Base-by-base conservation (phyloP, 2,113 vertebrate genomes). In the Aix galericulata region DNA sequence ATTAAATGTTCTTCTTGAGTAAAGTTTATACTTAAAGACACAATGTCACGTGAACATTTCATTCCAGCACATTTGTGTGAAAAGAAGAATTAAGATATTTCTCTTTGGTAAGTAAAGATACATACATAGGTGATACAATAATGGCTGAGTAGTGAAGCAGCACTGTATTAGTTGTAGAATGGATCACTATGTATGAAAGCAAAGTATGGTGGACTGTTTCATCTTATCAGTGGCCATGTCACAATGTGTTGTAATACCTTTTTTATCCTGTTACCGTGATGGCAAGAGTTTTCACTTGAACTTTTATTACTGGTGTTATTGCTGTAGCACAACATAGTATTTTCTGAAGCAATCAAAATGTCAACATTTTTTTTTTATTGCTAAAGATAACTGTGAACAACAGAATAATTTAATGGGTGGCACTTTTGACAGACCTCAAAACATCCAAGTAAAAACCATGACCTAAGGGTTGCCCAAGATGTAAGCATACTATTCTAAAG, bases 271-370 rank as follows among this genome's bases (percentile, higher is more conserved):
- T 38, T 82, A 82, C 55, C 68, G 48, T 10, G 58, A 89, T 25
- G 26, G 62, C 20, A 88, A 92, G 42, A 83, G 91, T 91, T 86
- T 95, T 89, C 50, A 73, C 66, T 84, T 84, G 55, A 91, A 88
- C 46, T 95, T 89, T 78, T 80, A 55, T 88, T 72, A 88, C 46
- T 52, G 25, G 34, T 73, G 40, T 50, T 86, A 81, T 18, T 91
- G 64, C 59, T 68, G 31, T 63, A 86, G 52, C 71, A 81, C 32
- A 86, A 66, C 46, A 86, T 44, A 82, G 53, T 79, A 84, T 86
- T 76, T 90, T 84, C 44, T 62, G 48, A 84, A 85, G 81, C 50
- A 88, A 89, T 83, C 81, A 90, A 95, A 96, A 93, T 56, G 62
- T 91, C 89, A 94, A 40, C 68, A 93, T 89, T 25, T 46, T 78